These are phyloP conservation scores for Melieria picta DNA, from an alignment of 2,888 invertebrate species.

Conservation along the genomic window DNA sequence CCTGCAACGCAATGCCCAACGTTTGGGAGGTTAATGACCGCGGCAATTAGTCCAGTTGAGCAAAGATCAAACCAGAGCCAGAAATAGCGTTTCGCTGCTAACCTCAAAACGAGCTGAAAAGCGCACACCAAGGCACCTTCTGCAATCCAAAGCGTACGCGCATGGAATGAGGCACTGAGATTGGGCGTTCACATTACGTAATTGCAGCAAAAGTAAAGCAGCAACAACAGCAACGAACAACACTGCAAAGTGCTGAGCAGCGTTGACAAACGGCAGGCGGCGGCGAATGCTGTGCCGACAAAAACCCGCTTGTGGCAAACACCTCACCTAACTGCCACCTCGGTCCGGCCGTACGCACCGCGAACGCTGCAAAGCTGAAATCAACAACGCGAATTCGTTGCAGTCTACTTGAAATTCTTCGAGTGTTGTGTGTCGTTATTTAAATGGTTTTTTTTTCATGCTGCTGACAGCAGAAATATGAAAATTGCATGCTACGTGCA, in stretches of 20 bases:
- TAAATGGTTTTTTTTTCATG: background rate
- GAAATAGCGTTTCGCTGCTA: too few species aligned
- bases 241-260: background rate
- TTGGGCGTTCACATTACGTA: slow-evolving; percentile 28
- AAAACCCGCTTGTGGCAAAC: background rate
- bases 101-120: too few species aligned
- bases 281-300: background rate
- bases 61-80: too few species aligned
- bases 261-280: background rate
- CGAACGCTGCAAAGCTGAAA: background rate
- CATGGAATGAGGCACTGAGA: slow-evolving; percentile 22
- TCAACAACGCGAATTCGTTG: background rate
- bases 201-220: slow-evolving; percentile 6
- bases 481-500: slow-evolving; percentile 46
- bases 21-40: too few species aligned
- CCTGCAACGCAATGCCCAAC: too few species aligned
- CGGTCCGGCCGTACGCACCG: background rate
- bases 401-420: background rate
- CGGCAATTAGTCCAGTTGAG: too few species aligned
- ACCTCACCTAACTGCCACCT: background rate
- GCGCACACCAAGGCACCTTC: too few species aligned
- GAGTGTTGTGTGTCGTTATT: background rate
- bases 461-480: slow-evolving; percentile 30
- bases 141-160: background rate
- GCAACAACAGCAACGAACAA: background rate